A percentile compares a stretch with the other conserved stretches of the same genome.
Evolutionary conservation across 2,113 vertebrate species (phyloP).

Genomic region (Psammodynastes pulverulentus): DNA sequence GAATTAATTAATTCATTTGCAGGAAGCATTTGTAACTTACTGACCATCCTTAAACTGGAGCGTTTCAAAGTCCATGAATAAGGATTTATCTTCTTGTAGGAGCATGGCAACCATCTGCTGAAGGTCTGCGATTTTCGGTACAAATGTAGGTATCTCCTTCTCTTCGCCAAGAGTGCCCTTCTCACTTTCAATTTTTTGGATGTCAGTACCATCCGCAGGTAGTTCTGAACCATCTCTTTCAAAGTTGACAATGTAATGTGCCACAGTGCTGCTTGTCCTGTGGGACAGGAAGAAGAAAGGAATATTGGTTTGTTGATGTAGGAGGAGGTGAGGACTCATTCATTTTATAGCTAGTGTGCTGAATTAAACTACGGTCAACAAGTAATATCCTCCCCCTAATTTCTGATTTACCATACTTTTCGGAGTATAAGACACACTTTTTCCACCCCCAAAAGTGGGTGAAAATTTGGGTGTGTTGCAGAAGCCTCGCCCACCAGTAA

Average conservation of each 20-base stretch:
- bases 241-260: slow-evolving; percentile 78
- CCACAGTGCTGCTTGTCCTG: slow-evolving; percentile 77
- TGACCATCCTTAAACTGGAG: slow-evolving; percentile 77
- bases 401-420: not conserved
- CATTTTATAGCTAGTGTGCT: not conserved
- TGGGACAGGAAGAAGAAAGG: slow-evolving; percentile 38
- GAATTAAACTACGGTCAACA: not conserved
- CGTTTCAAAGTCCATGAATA: slow-evolving; percentile 77
- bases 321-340: not conserved
- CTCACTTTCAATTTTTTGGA: slow-evolving; percentile 67
- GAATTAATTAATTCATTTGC: not conserved
- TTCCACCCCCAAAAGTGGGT: too few species aligned
- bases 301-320: not conserved
- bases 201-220: slow-evolving; percentile 61
- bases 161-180: slow-evolving; percentile 39
- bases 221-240: slow-evolving; percentile 65
- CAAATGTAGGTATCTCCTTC: slow-evolving; percentile 56
- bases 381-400: not conserved
- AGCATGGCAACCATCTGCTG: slow-evolving; percentile 76
- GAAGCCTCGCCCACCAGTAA: too few species aligned
- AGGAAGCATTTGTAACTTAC: slow-evolving; percentile 27
- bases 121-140: slow-evolving; percentile 64
- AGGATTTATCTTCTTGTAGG: slow-evolving; percentile 75
- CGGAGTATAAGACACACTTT: too few species aligned
- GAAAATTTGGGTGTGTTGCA: too few species aligned